A percentile compares a stretch with the other conserved stretches of the same genome.
Conservation (phyloP, 1,140 invertebrate species). For the Myzus persicae region DNA sequence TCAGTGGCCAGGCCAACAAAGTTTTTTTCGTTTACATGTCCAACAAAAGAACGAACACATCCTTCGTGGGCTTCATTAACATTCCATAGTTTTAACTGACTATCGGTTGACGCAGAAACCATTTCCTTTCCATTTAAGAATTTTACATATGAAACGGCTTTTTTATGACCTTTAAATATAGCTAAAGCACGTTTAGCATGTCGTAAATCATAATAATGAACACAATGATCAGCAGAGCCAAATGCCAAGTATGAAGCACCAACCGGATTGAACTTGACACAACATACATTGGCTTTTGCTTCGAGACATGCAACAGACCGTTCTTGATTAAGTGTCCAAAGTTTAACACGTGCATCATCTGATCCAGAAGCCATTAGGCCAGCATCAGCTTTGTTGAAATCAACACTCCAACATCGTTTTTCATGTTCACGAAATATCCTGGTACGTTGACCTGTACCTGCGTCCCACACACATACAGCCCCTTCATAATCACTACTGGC, state of each 20-base stretch:
- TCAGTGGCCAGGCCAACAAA: conserved; percentile 96
- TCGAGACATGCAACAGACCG: conserved; percentile 87
- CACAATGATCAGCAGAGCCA: conserved; percentile 95
- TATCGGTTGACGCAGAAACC: conserved; percentile 95
- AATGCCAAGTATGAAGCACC: conserved; percentile 89
- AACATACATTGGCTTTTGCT: conserved; percentile 94
- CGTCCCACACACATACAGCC: conserved; percentile 93
- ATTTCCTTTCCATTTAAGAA: conserved; percentile 90
- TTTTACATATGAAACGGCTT: conserved; percentile 96
- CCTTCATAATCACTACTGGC: conserved; percentile 97
- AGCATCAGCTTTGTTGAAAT: conserved; percentile 93
- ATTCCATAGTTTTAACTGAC: conserved; percentile 93
- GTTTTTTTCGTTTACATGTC: conserved; percentile 96
- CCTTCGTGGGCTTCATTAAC: conserved; percentile 74
- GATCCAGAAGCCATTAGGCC: conserved; percentile 91
- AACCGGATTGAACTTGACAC: conserved; percentile 94
- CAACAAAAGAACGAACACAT: conserved; percentile 88
- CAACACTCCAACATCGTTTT: conserved; percentile 95
- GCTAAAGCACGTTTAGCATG: conserved; percentile 83
- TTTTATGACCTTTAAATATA: conserved; percentile 90
- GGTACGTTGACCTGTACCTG: conserved; percentile 77
- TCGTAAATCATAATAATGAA: conserved; percentile 94
- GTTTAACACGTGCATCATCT: conserved; percentile 93
- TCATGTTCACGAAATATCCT: conserved; percentile 89
- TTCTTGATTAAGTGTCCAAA: conserved; percentile 90